Conservation (phyloP, 2,797 vertebrate genomes). For the Oophaga sylvatica region DNA sequence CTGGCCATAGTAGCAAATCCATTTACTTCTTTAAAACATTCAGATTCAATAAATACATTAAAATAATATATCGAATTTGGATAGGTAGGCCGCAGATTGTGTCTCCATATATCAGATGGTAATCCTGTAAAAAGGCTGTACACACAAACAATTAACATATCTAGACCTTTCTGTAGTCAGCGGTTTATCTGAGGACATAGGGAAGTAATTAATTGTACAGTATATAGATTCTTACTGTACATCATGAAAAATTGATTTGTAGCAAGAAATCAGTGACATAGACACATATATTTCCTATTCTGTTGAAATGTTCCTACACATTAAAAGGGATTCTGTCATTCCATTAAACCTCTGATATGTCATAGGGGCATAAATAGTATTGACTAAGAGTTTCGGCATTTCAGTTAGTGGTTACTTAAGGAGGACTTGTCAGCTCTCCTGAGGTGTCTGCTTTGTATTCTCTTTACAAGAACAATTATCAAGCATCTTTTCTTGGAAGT, state of each 20-base stretch:
- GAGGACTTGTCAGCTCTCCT: too few relatives aligned
- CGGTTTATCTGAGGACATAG: constrained; percentile 45
- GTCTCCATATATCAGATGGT: constrained; percentile 29
- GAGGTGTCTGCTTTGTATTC: too few relatives aligned
- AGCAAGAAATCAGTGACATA: not conserved
- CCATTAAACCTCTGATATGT: not conserved
- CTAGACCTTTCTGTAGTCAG: not conserved
- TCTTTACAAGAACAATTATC: too few relatives aligned
- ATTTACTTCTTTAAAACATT: constrained; percentile 64
- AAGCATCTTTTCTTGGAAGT: too few relatives aligned
- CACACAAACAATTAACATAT: constrained; percentile 13
- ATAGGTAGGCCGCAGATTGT: constrained; percentile 39
- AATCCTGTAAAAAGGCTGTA: constrained; percentile 14
- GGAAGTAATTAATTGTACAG: not conserved
- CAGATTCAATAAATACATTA: constrained; percentile 66
- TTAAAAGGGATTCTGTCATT: not conserved
- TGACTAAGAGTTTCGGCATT: not conserved
- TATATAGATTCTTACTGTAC: not conserved
- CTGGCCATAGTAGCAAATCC: constrained; percentile 66
- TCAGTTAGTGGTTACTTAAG: not conserved
- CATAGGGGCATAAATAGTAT: not conserved
- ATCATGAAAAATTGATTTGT: not conserved
- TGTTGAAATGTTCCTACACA: not conserved
- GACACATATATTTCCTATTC: not conserved
- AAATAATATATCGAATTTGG: constrained; percentile 65